A percentile compares a stretch with the other conserved stretches of the same genome.
Evolutionary conservation across 2,113 vertebrate genomes (phyloP).

Genomic region (Lepisosteus oculatus): DNA sequence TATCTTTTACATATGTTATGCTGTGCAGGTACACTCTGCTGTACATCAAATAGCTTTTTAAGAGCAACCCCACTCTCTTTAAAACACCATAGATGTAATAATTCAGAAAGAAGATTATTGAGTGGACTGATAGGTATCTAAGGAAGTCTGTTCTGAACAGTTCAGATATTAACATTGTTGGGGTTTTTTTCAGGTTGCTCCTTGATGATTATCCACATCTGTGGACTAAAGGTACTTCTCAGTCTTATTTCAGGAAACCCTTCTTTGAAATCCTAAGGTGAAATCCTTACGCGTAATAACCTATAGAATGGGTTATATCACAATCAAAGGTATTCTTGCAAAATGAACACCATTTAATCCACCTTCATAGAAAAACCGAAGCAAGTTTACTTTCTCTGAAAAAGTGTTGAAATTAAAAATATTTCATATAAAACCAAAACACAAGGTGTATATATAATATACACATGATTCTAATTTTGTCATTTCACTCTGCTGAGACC

Average conservation of each 20-base stretch:
- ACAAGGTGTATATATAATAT: too few relatives aligned
- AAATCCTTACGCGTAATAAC: too few relatives aligned
- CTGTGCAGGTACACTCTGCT: background rate
- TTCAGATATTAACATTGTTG: slow-evolving; percentile 56
- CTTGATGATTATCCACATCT: slow-evolving; percentile 59
- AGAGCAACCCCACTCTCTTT: slow-evolving; percentile 31
- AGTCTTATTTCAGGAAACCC: slow-evolving; percentile 34
- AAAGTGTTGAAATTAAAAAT: too few relatives aligned
- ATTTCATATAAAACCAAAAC: too few relatives aligned
- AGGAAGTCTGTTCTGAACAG: slow-evolving; percentile 42
- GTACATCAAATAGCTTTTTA: slow-evolving; percentile 1
- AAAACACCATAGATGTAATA: slow-evolving; percentile 50
- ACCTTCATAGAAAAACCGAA: too few relatives aligned
- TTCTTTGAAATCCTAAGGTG: slow-evolving; percentile 46
- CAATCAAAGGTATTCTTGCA: too few relatives aligned
- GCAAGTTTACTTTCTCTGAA: too few relatives aligned
- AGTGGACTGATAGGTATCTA: slow-evolving; percentile 46
- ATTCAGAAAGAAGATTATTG: slow-evolving; percentile 62
- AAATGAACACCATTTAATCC: too few relatives aligned
- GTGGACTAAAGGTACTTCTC: slow-evolving; percentile 48
- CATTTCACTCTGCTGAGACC: too few relatives aligned
- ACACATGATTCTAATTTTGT: too few relatives aligned
- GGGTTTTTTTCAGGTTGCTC: slow-evolving; percentile 56
- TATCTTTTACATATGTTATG: background rate
- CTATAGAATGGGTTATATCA: background rate